A percentile compares a stretch with the other conserved stretches of the same genome.
Evolutionary conservation across 1,140 invertebrate genomes (phyloP).

Genomic region (Formica selysi): DNA sequence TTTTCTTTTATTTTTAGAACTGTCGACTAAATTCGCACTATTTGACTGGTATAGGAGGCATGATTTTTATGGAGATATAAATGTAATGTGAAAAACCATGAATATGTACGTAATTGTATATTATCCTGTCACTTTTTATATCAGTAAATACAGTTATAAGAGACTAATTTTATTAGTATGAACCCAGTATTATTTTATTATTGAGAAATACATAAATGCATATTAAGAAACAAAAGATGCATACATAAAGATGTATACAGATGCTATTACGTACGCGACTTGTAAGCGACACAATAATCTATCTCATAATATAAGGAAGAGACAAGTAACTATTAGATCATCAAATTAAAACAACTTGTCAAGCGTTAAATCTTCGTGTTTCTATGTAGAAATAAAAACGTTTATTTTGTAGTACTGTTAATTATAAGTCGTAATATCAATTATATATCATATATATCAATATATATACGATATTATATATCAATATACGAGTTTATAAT

Average conservation of each 20-base stretch:
- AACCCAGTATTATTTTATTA: conserved; percentile 76
- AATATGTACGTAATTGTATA: conserved; percentile 72
- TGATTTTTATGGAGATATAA: conserved; percentile 36
- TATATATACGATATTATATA: too few species aligned
- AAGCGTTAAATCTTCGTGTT: conserved; percentile 3
- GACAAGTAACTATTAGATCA: not conserved
- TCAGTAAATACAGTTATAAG: conserved; percentile 65
- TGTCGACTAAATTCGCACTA: conserved; percentile 76
- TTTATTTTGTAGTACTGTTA: conserved; percentile 26
- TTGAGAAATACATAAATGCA: conserved; percentile 57
- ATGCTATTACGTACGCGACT: not conserved
- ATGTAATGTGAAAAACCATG: conserved; percentile 31
- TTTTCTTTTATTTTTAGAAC: conserved; percentile 76
- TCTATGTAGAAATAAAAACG: conserved; percentile 20
- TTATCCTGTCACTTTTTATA: conserved; percentile 39
- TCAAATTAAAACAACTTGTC: not conserved
- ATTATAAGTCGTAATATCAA: conserved; percentile 5
- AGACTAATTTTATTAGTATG: conserved; percentile 67
- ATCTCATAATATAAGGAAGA: not conserved
- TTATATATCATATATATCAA: too few species aligned
- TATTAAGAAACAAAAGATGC: conserved; percentile 51
- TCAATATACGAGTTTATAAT: too few species aligned
- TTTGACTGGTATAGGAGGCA: not conserved
- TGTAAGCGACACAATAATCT: not conserved
- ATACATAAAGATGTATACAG: conserved; percentile 17